Evolutionary conservation across 2,888 invertebrate species (phyloP).

Genomic region (Eupithecia vulgata): DNA sequence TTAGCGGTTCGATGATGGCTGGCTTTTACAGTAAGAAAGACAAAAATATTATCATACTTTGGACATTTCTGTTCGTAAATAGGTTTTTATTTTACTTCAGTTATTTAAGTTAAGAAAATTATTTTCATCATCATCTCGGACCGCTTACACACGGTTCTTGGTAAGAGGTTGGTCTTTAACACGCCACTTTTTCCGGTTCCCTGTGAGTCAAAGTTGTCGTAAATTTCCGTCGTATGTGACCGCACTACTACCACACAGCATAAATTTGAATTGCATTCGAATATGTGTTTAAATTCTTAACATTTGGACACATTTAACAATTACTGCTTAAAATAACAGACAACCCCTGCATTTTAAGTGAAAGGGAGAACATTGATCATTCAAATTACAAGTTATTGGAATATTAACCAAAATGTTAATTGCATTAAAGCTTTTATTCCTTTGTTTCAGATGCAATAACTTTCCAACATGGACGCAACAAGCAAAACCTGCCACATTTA

Average conservation of each 20-base stretch:
- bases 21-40: background rate
- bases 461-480: slow-evolving; percentile 58
- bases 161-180: background rate
- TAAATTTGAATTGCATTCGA: too few relatives aligned
- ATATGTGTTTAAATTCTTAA: too few relatives aligned
- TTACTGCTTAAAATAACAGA: too few relatives aligned
- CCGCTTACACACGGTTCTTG: background rate
- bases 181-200: too few relatives aligned
- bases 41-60: background rate
- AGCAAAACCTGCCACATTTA: slow-evolving; percentile 67
- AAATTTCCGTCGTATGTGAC: too few relatives aligned
- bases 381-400: background rate
- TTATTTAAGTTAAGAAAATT: background rate
- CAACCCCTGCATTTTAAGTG: too few relatives aligned
- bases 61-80: background rate
- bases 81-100: background rate
- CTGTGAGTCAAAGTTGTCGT: too few relatives aligned
- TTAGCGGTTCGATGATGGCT: background rate
- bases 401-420: slow-evolving; percentile 16
- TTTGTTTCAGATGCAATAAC: slow-evolving; percentile 65
- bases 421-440: background rate
- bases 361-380: background rate
- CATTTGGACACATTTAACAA: too few relatives aligned
- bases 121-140: background rate
- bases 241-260: too few relatives aligned